Conservation (phyloP, 92 coral and sea anemone genomes). For the Zoanthus solanderi region DNA sequence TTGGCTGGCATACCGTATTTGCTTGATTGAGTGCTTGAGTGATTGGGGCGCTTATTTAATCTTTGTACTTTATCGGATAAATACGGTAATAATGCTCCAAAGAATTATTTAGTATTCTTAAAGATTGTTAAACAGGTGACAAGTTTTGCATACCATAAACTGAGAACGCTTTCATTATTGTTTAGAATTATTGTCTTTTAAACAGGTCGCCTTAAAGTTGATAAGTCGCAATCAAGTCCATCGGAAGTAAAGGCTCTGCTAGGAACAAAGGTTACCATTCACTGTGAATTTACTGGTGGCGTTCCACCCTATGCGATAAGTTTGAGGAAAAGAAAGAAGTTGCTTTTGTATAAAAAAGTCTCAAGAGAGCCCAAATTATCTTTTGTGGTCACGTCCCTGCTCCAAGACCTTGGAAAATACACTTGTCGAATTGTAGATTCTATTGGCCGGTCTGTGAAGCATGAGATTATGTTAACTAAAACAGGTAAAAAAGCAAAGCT, state of each 20-base stretch:
- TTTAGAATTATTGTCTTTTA: not conserved
- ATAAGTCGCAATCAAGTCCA: conserved; percentile 46
- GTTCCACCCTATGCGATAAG: conserved; percentile 55
- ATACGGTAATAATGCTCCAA: no score
- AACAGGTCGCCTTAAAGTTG: conserved; percentile 40
- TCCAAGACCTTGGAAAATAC: conserved; percentile 43
- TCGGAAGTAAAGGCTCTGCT: conserved; percentile 28
- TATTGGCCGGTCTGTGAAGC: conserved; percentile 37
- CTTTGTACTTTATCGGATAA: no score
- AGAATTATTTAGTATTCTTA: no score
- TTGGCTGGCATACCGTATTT: no score
- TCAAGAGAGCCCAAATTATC: conserved; percentile 27
- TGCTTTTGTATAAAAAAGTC: conserved; percentile 1
- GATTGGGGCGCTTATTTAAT: no score
- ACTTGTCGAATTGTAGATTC: conserved; percentile 52
- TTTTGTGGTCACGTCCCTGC: conserved; percentile 44
- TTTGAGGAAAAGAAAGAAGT: conserved; percentile 21
- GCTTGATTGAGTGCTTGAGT: no score
- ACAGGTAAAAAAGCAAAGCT: conserved; percentile 36
- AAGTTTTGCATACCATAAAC: no score
- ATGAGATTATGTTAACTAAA: conserved; percentile 32
- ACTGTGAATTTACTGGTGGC: conserved; percentile 51
- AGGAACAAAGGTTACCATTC: conserved; percentile 50
- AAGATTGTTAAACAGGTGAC: no score
- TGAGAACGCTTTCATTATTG: no score